Evolutionary conservation across 2,113 vertebrate species (phyloP).

Genomic region (Rhineura floridana): DNA sequence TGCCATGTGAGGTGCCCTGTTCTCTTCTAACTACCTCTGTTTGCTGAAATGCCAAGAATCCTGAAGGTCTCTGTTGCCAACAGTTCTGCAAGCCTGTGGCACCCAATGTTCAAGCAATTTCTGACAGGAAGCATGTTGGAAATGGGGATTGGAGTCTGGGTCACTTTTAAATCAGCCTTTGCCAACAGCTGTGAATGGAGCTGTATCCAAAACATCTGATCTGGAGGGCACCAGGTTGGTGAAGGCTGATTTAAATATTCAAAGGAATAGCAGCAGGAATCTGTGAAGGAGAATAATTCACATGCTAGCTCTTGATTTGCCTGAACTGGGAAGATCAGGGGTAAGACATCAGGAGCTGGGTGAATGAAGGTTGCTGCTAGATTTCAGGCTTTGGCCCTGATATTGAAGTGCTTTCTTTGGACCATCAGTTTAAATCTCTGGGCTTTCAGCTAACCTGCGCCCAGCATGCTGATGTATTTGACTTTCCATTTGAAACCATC

Average conservation of each 20-base stretch:
- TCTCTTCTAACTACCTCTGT: background rate
- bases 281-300: background rate
- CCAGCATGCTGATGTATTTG: background rate
- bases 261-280: background rate
- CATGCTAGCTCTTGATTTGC: background rate
- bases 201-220: background rate
- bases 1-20: background rate
- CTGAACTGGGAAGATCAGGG: background rate
- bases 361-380: background rate
- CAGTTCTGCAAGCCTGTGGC: background rate
- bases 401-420: background rate
- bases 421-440: background rate
- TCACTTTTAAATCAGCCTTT: background rate
- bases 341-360: background rate
- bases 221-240: background rate
- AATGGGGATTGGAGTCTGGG: background rate
- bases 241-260: background rate
- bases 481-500: background rate
- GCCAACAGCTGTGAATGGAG: too few relatives aligned
- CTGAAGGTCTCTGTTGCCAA: background rate
- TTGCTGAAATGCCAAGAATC: background rate
- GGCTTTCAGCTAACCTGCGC: background rate
- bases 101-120: background rate
- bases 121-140: background rate
- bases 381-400: background rate